Evolutionary conservation across 2,888 invertebrate genomes (phyloP).

Genomic region (Synergus laeviventris): DNA sequence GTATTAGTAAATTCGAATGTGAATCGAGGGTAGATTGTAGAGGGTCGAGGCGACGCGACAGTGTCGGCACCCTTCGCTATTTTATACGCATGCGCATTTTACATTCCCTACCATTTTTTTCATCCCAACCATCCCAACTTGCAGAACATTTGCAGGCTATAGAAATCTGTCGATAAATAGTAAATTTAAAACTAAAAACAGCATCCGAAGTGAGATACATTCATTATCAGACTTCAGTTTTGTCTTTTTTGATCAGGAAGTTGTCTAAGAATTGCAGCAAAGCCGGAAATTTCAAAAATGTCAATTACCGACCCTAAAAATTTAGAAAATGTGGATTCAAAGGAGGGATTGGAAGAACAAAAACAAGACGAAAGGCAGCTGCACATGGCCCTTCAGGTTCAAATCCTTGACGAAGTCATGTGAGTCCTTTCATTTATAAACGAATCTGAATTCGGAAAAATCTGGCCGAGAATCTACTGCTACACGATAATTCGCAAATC

Average conservation of each 20-base stretch:
- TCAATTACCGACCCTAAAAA: conserved; percentile 12
- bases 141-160: conserved; percentile 6
- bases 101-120: not conserved
- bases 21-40: conserved; percentile 12
- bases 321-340: conserved; percentile 10
- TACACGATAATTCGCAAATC: not conserved
- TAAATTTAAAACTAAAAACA: conserved; percentile 1
- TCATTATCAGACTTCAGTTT: not conserved
- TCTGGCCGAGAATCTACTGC: not conserved
- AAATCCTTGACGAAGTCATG: conserved; percentile 31
- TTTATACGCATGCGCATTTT: conserved; percentile 14
- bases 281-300: not conserved
- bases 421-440: not conserved
- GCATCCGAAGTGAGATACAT: too few relatives aligned
- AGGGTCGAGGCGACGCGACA: not conserved
- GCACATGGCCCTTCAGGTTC: conserved; percentile 29
- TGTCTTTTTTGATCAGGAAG: not conserved
- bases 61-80: conserved; percentile 31
- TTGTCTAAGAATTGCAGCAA: not conserved
- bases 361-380: conserved; percentile 14
- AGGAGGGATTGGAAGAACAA: not conserved
- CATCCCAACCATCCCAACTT: conserved; percentile 22
- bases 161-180: not conserved
- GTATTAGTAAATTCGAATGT: conserved; percentile 2
- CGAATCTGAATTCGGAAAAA: not conserved